Base-by-base conservation (phyloP, 2,797 vertebrate genomes). In the Amblyopsis hoosieri region DNA sequence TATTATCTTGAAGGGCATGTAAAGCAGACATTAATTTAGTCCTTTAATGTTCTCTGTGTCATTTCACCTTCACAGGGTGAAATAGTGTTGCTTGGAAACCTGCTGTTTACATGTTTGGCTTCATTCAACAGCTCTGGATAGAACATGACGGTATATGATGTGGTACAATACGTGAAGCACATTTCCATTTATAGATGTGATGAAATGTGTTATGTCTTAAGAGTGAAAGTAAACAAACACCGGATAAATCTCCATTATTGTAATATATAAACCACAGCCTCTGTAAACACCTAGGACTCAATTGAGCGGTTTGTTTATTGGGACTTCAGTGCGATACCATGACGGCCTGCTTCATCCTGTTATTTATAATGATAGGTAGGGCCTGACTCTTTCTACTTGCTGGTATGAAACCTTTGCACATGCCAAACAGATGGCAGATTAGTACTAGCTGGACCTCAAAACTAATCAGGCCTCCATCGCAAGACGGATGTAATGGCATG, bases 361-460 rank as follows among this genome's bases (percentile, higher is more conserved):
- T 23, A 91, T 67, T 91, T 92, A 69, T 95, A 95, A 46, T 92
- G 91, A 60, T 12, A 93, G 96, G 95, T 97, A 84, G 74, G 75
- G 54, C 63, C 76, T 2, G 33, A 50, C 10, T 4, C 8, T 49
- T 49, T 12, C 64, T 60, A 60, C 75, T 79, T 1, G 15, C 65
- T 12, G 58, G 31, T 46, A 8, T 55, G 65, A 60, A 71, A 75
- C 48, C 78, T 78, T 63, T 71, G 65, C 72, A 64, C 71, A 61
- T 8, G 67, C 66, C 78, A 72, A 64, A 23, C 57, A 50, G 53
- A 60, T 69, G 4, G 60, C 54, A 29, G 54, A 71, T 51, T 7
- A 62, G 61, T 56, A 75, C 58, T 58, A 64, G 67, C 42, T 9
- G 14, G 15, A 23, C 23, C 23, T 23, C 42, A 33, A 31, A 56